Conservation (phyloP, 2,888 invertebrate genomes). For the Scaptomyza parva region DNA sequence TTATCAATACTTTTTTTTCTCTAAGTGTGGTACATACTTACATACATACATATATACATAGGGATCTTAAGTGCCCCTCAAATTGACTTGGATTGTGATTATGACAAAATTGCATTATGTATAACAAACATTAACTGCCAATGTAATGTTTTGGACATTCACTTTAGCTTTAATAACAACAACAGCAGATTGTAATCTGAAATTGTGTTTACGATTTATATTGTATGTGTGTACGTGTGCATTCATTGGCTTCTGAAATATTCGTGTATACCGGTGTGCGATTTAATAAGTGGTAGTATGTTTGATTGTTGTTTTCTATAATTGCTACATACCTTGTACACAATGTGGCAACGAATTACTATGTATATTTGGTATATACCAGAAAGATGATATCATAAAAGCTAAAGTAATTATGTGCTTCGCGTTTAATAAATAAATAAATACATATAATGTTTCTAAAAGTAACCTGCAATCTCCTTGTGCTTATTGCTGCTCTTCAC, state of each 20-base stretch:
- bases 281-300: neutral
- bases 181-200: slow-evolving; percentile 47
- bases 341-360: slow-evolving; percentile 26
- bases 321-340: slow-evolving; percentile 46
- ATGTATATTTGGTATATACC: neutral
- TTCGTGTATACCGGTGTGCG: slow-evolving; percentile 3
- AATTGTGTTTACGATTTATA: slow-evolving; percentile 59
- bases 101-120: slow-evolving; percentile 55
- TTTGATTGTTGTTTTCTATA: slow-evolving; percentile 45
- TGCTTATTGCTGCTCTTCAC: slow-evolving; percentile 6
- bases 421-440: slow-evolving; percentile 52
- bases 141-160: slow-evolving; percentile 50
- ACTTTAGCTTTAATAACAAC: slow-evolving; percentile 32
- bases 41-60: neutral
- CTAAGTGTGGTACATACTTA: neutral
- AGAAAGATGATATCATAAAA: slow-evolving; percentile 57
- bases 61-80: slow-evolving; percentile 39
- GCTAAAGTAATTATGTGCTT: slow-evolving; percentile 44
- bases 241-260: slow-evolving; percentile 17
- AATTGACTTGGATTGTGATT: slow-evolving; percentile 43
- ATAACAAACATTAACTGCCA: slow-evolving; percentile 22
- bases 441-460: slow-evolving; percentile 41
- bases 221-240: slow-evolving; percentile 27
- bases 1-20: no score
- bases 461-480: slow-evolving; percentile 48